These are phyloP conservation scores for Taurulus bubalis DNA, from an alignment of 2,113 vertebrate genomes.

Conservation along the genomic window DNA sequence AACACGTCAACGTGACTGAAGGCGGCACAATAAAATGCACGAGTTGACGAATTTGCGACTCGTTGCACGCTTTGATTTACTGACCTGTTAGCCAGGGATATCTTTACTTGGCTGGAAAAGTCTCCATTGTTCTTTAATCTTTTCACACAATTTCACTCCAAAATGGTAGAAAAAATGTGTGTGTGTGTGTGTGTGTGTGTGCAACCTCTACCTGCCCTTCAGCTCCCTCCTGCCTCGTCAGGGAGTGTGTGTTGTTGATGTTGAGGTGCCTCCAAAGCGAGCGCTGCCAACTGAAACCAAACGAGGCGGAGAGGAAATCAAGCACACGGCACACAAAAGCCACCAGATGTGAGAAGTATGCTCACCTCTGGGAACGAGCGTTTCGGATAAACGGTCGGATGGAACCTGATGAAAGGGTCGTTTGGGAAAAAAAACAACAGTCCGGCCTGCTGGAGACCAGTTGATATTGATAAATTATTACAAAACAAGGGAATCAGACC, in stretches of 20 bases:
- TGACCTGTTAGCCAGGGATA: not conserved
- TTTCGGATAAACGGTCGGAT: conserved; percentile 11
- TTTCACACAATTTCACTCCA: conserved; percentile 23
- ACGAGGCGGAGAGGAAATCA: conserved; percentile 1
- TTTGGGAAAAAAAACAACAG: not conserved
- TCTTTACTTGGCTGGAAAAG: conserved; percentile 20
- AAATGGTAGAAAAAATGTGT: not conserved
- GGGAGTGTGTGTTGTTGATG: conserved; percentile 42
- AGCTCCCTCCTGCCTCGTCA: conserved; percentile 24
- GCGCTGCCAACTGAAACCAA: conserved; percentile 29
- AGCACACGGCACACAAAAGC: conserved; percentile 10
- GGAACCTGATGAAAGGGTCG: not conserved
- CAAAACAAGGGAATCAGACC: not conserved
- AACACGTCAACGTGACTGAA: conserved; percentile 18
- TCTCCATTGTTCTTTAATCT: conserved; percentile 52
- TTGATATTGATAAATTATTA: not conserved
- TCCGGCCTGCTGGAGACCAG: not conserved
- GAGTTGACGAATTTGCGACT: not conserved
- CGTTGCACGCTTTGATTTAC: too few relatives aligned
- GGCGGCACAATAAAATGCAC: not conserved
- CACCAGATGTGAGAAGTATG: conserved; percentile 24
- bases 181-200: not conserved
- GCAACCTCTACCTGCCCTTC: conserved; percentile 46
- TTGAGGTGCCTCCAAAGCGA: conserved; percentile 28
- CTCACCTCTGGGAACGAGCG: not conserved